Conservation (phyloP, 2,888 invertebrate genomes). For the Gandaritis pyraliata region DNA sequence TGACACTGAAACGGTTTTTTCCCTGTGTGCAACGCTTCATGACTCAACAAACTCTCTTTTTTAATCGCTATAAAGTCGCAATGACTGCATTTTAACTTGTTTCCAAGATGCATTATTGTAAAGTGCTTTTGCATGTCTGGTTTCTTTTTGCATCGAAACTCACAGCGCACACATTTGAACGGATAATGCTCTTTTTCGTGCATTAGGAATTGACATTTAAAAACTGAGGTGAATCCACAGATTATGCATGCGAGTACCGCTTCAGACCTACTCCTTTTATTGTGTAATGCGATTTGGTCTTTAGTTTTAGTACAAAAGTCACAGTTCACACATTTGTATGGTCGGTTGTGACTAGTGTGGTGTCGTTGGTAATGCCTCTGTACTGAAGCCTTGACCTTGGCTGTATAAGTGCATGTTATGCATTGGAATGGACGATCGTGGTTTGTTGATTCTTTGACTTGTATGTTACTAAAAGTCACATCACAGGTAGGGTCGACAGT, state of each 20-base stretch:
- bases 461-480: constrained; percentile 62
- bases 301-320: constrained; percentile 71
- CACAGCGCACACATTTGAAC: constrained; percentile 59
- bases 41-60: constrained; percentile 59
- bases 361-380: constrained; percentile 69
- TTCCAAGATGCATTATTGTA: constrained; percentile 56
- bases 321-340: constrained; percentile 67
- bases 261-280: constrained; percentile 60
- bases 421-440: constrained; percentile 64
- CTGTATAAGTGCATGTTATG: constrained; percentile 58
- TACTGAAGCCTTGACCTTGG: constrained; percentile 67
- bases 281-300: constrained; percentile 68
- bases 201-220: constrained; percentile 61
- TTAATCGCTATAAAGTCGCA: constrained; percentile 60
- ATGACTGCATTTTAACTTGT: constrained; percentile 58
- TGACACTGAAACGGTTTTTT: constrained; percentile 63
- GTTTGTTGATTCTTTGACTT: constrained; percentile 56
- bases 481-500: constrained; percentile 54
- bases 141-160: constrained; percentile 59
- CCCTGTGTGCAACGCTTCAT: constrained; percentile 64
- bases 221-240: constrained; percentile 57
- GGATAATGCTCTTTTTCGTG: constrained; percentile 66
- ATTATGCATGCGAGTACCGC: constrained; percentile 46
- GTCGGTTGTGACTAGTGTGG: constrained; percentile 62
- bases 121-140: constrained; percentile 66